Percentiles rank a stretch among this genome's conserved stretches.
Conservation (phyloP, 2,888 invertebrate species). For the Drosophila bunnanda region DNA sequence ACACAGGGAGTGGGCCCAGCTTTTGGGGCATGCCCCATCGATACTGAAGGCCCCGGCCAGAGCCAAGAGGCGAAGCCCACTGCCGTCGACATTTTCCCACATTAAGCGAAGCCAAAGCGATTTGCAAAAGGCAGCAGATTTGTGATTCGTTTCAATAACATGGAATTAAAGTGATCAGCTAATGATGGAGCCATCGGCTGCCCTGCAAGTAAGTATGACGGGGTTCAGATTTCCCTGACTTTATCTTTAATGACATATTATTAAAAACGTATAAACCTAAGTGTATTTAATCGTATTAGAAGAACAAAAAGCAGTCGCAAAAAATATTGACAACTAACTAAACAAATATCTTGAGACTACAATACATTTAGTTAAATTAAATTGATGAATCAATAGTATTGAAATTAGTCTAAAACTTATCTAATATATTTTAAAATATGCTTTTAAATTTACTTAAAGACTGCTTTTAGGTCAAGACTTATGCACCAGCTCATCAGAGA, state of each 20-base stretch:
- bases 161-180: constrained; percentile 29
- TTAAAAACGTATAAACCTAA: not conserved
- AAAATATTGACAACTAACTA: not conserved
- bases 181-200: constrained; percentile 25
- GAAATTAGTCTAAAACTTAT: not conserved
- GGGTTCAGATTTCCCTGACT: not conserved
- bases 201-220: constrained; percentile 23
- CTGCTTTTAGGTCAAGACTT: accelerated
- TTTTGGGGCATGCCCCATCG: constrained; percentile 45
- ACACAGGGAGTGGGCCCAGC: constrained; percentile 24
- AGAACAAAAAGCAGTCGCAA: not conserved
- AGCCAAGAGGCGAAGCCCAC: constrained; percentile 32
- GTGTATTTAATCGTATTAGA: too few species aligned
- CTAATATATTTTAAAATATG: not conserved
- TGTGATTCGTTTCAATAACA: constrained; percentile 55
- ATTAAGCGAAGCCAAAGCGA: constrained; percentile 61
- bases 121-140: constrained; percentile 60
- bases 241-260: not conserved
- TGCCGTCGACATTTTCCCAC: constrained; percentile 68
- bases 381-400: not conserved
- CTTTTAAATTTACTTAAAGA: not conserved
- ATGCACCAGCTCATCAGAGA: constrained; percentile 11
- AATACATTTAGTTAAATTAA: not conserved
- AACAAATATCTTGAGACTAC: not conserved
- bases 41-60: not conserved